Base-by-base conservation (phyloP, 2,888 invertebrate species). In the Caenorhabditis japonica region DNA sequence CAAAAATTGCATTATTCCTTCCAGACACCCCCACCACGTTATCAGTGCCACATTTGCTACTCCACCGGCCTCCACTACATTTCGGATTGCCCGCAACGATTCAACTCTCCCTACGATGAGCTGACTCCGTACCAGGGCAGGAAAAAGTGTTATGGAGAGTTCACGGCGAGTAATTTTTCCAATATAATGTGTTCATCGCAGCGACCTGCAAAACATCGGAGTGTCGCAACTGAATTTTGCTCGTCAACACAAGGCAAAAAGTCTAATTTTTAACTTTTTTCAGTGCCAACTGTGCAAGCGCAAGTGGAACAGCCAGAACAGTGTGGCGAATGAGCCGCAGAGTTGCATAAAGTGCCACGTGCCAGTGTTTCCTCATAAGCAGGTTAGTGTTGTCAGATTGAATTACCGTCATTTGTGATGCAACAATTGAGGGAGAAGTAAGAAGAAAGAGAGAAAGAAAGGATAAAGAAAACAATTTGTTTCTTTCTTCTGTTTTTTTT, bases 131-230 rank as follows among this genome's bases (percentile, higher is more conserved):
- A 87, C 59, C 87, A 87, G 66, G 87, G 87, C n/a, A 74, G 84
- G 23, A 87, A 87, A 76, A 85, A 85, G 77, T 86, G 86, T 71
- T 86, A 84, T 61, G 86, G 86, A 47, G 86, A 86, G 61, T 86
- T 86, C 78, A 79, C 80, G 75, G 84, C 70, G 72, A 83, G 66
- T 58, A 43, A 12, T 25, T 33, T 46, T 25, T 30, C 4, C 13
- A 49, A 33, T 30, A 13, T 15, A 8, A 15, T 19, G 17, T 8
- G 17, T 19, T 21, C 36, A 4, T 30, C 30, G 30, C 7, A n/a
- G n/a, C n/a, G n/a, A 33, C 3, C 2, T n/a, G n/a, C n/a, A n/a
- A n/a, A n/a, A n/a, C n/a, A n/a, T n/a, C n/a, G n/a, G n/a, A n/a
- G n/a, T n/a, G n/a, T n/a, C n/a, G n/a, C n/a, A n/a, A n/a, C n/a